A percentile compares a stretch with the other conserved stretches of the same genome.
These are phyloP conservation scores for Lepus townsendii DNA, from an alignment of 2,797 vertebrate species.

Conservation along the genomic window DNA sequence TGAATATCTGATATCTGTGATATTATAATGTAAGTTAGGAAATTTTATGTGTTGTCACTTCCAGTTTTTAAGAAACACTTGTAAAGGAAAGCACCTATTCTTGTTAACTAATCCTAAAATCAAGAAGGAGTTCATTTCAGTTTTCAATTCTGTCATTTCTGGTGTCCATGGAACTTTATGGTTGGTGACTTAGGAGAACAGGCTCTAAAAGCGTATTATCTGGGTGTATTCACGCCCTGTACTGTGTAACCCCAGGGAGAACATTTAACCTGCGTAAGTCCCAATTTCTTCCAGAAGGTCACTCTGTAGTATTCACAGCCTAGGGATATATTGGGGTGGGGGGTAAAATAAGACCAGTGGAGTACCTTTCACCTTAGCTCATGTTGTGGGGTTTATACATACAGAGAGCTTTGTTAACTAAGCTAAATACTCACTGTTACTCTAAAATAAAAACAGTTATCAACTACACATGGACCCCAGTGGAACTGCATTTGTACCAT, in stretches of 20 bases:
- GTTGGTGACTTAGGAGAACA: not conserved
- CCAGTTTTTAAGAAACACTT: not conserved
- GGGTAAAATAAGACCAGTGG: not conserved
- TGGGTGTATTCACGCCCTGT: not conserved
- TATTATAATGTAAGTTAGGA: conserved; percentile 6
- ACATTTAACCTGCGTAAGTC: not conserved
- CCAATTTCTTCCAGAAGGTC: not conserved
- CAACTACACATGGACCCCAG: not conserved
- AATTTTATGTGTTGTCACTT: not conserved
- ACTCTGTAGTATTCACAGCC: not conserved
- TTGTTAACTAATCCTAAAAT: conserved; percentile 8
- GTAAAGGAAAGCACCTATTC: not conserved
- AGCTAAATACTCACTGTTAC: not conserved
- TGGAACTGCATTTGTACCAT: not conserved
- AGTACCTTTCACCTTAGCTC: not conserved
- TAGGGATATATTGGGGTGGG: not conserved
- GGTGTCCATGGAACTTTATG: not conserved
- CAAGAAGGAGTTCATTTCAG: not conserved
- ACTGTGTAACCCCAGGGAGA: not conserved
- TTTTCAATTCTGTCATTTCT: conserved; percentile 5
- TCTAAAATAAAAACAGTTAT: not conserved
- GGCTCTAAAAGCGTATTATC: not conserved
- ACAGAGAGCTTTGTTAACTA: conserved; percentile 8
- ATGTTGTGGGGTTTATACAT: not conserved
- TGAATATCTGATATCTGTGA: not conserved